phyloP scores from a whole-genome alignment of 2,888 invertebrate genomes.

The Eupithecia vulgata region DNA sequence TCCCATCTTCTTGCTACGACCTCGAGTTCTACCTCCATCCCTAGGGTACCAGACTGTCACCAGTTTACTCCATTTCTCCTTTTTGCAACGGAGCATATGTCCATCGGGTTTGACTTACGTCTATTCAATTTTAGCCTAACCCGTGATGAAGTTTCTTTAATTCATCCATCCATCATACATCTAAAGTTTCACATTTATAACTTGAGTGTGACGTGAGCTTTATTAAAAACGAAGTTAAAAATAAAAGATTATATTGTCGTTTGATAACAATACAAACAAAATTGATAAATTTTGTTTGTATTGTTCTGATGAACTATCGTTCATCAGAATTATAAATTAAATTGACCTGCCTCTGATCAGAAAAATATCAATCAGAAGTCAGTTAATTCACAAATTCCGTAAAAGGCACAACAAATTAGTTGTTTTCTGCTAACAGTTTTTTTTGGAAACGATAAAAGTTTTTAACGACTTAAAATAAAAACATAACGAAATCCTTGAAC shows the following conservation, averaged over 20 bases:
- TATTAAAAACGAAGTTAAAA: neutral
- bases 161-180: no score
- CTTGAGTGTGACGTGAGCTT: neutral
- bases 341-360: neutral
- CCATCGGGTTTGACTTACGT: no score
- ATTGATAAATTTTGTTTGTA: no score
- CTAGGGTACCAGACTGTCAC: no score
- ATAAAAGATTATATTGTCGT: neutral
- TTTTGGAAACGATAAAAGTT: neutral
- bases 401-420: conserved; percentile 12
- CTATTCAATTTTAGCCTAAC: no score
- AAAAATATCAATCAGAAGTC: conserved; percentile 18
- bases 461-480: neutral
- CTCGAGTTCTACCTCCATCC: no score
- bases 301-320: no score
- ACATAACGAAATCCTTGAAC: neutral
- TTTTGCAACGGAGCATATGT: no score
- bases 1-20: no score
- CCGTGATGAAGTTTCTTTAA: no score
- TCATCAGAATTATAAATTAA: neutral
- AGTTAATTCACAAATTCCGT: conserved; percentile 10
- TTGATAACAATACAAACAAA: neutral
- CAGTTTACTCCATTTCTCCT: no score
- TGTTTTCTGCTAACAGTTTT: neutral
- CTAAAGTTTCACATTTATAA: no score